Evolutionary conservation across 2,797 vertebrate genomes (phyloP), one percentile per base, ranked within the genome.

Genomic region (Lutjanus campechanus): DNA sequence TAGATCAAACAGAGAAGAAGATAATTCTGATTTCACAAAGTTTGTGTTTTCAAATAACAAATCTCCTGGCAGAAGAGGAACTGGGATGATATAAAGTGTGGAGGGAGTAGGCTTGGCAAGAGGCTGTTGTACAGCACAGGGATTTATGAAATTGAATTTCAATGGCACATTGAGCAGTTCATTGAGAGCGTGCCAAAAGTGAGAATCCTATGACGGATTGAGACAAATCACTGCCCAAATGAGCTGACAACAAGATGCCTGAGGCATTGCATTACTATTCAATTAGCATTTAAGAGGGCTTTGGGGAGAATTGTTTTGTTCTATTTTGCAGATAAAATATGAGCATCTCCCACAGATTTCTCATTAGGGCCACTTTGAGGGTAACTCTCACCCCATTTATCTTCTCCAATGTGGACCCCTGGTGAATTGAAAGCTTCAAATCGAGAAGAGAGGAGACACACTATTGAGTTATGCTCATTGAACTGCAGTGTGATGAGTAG

Each of bases 251-350:
- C 94, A 94, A 93, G 92, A 89, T 87, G 91, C 95, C 91, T 86
- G 82, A 85, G 93, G 94, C 95, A 80, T 92, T 89, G 91, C 92
- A 94, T 95, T 94, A 93, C 94, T 95, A 94, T 96, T 96, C 95
- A 96, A 96, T 96, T 96, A 96, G 94, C 91, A 92, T 95, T 93
- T 94, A 95, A 95, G 92, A 93, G 84, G 91, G 88, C 93, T 95
- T 93, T 90, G 83, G 93, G 93, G 93, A 89, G 89, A 91, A 90
- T 88, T 90, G 90, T 93, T 94, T 94, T 89, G 86, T 91, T 94
- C 93, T 88, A 88, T 92, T 94, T 92, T 90, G 85, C 85, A 90
- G 94, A 96, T 95, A 94, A 95, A 95, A 94, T 93, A 95, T 94
- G 93, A 95, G 90, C 88, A 86, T 91, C 86, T 94, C 86, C 86